Conservation (phyloP, 2,888 invertebrate species). For the Andrena minutula region DNA sequence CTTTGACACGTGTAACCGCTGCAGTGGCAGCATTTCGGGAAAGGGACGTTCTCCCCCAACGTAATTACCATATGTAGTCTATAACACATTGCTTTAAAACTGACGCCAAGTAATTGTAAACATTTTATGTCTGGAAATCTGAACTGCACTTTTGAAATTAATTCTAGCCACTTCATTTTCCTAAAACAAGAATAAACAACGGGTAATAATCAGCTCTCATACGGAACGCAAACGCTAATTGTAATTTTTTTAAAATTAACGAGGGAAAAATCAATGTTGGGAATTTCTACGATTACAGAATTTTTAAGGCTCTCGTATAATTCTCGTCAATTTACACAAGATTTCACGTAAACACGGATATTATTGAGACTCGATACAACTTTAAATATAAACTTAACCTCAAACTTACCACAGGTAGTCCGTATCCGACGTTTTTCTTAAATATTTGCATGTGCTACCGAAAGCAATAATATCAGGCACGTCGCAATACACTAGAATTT, state of each 20-base stretch:
- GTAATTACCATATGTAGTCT: slow-evolving; percentile 83
- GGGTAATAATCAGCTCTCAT: background rate
- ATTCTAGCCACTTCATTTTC: slow-evolving; percentile 84
- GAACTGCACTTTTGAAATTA: slow-evolving; percentile 82
- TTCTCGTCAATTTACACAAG: slow-evolving; percentile 12
- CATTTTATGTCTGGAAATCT: slow-evolving; percentile 83
- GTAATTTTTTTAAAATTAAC: background rate
- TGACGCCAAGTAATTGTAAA: slow-evolving; percentile 81
- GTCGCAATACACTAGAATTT: slow-evolving; percentile 83
- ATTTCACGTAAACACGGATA: background rate
- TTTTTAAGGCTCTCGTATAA: background rate
- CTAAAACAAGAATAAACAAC: slow-evolving; percentile 63
- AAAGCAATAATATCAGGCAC: slow-evolving; percentile 84
- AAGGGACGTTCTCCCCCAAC: slow-evolving; percentile 79
- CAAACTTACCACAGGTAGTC: slow-evolving; percentile 83
- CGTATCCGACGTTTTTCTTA: slow-evolving; percentile 82
- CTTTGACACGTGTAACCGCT: slow-evolving; percentile 83
- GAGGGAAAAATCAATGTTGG: background rate
- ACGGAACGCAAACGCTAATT: background rate
- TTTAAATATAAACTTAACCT: slow-evolving; percentile 75
- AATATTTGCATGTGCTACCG: slow-evolving; percentile 84
- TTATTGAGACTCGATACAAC: slow-evolving; percentile 39
- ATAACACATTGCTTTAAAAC: slow-evolving; percentile 84
- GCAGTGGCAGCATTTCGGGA: slow-evolving; percentile 83
- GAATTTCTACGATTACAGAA: background rate